Percentiles rank a stretch among this genome's conserved stretches.
Evolutionary conservation across 2,113 vertebrate species (phyloP).

Genomic region (Hoplias malabaricus): DNA sequence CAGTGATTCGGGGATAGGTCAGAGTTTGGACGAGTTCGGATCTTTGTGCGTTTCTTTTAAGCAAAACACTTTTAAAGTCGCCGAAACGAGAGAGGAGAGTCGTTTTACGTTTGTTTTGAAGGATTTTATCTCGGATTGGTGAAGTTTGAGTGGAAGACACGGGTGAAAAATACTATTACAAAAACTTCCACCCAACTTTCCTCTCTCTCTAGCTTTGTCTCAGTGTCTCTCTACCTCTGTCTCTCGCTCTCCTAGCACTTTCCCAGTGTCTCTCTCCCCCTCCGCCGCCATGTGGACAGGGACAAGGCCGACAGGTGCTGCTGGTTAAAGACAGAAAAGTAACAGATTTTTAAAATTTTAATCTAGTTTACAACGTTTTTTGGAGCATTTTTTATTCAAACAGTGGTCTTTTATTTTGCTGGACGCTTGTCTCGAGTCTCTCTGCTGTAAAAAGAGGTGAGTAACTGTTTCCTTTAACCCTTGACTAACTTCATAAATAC

Average conservation of each 20-base stretch:
- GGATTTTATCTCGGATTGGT: background rate
- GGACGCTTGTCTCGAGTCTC: background rate
- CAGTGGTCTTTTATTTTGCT: background rate
- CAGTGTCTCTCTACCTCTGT: too few relatives aligned
- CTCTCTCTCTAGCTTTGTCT: background rate
- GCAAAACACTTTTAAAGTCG: background rate
- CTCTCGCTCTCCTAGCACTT: background rate
- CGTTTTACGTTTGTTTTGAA: background rate
- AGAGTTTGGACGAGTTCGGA: background rate
- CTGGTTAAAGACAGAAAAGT: background rate
- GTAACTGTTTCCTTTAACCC: background rate
- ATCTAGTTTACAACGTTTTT: background rate
- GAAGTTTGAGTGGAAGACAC: background rate
- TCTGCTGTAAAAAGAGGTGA: background rate
- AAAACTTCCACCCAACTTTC: slow-evolving; percentile 28
- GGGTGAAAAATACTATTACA: background rate
- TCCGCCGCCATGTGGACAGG: background rate
- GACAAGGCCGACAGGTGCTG: background rate
- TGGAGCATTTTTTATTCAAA: background rate
- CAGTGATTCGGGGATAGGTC: slow-evolving; percentile 20
- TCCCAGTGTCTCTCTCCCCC: background rate
- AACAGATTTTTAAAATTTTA: background rate
- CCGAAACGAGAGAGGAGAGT: background rate
- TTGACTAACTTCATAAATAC: too few relatives aligned
- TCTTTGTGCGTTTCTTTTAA: background rate